Percentiles rank a stretch among this genome's conserved stretches.
phyloP scores from a whole-genome alignment of 2,113 vertebrate species.

The Azemiops feae region DNA sequence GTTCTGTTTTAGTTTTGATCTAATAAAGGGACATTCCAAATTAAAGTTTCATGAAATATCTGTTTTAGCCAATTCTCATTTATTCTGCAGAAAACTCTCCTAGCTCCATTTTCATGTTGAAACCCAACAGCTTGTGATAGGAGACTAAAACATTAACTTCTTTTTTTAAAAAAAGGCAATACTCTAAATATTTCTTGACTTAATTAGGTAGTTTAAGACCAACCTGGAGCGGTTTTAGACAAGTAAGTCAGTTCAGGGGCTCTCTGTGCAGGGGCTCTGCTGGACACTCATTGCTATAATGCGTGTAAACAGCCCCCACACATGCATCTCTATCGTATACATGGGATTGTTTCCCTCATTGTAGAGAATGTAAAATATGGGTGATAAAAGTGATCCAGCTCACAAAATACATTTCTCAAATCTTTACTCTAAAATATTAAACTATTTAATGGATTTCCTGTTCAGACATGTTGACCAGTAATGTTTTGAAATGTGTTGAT shows the following conservation, averaged over 20 bases:
- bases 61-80: neutral
- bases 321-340: too few species aligned
- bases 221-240: neutral
- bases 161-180: neutral
- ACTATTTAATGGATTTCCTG: neutral
- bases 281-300: neutral
- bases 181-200: neutral
- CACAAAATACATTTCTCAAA: neutral
- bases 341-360: neutral
- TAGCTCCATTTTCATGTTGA: neutral
- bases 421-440: neutral
- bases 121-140: neutral
- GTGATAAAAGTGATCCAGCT: neutral
- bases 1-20: constrained; percentile 3
- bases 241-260: neutral
- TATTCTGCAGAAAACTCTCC: neutral
- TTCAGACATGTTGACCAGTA: neutral
- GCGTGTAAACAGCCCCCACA: neutral
- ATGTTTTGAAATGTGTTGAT: constrained; percentile 10
- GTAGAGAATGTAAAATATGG: neutral
- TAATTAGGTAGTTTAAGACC: neutral
- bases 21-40: constrained; percentile 17
- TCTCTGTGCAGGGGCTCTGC: neutral
- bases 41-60: constrained; percentile 9
- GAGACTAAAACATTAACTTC: neutral